Conservation (phyloP, 2,888 invertebrate genomes). For the Stictocephala bisonia region DNA sequence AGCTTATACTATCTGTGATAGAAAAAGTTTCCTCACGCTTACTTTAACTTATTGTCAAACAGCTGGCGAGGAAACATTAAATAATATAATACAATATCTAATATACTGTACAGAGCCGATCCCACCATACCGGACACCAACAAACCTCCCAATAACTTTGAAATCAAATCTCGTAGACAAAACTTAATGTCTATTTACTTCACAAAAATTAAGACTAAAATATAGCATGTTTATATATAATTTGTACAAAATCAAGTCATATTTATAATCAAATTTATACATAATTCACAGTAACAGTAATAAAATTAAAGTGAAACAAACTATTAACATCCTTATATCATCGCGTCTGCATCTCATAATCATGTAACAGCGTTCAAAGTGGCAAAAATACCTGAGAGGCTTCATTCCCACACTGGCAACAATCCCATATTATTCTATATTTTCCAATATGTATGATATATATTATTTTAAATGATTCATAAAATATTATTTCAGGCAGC, state of each 20-base stretch:
- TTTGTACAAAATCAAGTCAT: too few species aligned
- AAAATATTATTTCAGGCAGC: conserved; percentile 49
- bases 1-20: conserved; percentile 55
- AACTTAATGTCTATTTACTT: too few species aligned
- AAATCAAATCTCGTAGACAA: too few species aligned
- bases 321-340: too few species aligned
- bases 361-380: conserved; percentile 39
- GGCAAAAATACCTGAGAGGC: conserved; percentile 47
- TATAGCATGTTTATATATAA: too few species aligned
- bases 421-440: conserved; percentile 30
- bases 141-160: conserved; percentile 17
- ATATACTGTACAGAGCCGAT: conserved; percentile 30
- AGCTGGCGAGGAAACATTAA: conserved; percentile 30
- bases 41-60: conserved; percentile 54
- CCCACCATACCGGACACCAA: not conserved
- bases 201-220: too few species aligned
- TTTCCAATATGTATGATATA: not conserved
- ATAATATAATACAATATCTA: conserved; percentile 33
- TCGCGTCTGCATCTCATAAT: conserved; percentile 28
- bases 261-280: too few species aligned
- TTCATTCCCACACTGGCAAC: conserved; percentile 42
- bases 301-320: too few species aligned
- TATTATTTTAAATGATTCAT: conserved; percentile 43
- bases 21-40: conserved; percentile 40
- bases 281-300: too few species aligned